These are phyloP conservation scores for Halcyon leucocephala DNA, from an alignment of 2,797 vertebrate species.

Conservation along the genomic window DNA sequence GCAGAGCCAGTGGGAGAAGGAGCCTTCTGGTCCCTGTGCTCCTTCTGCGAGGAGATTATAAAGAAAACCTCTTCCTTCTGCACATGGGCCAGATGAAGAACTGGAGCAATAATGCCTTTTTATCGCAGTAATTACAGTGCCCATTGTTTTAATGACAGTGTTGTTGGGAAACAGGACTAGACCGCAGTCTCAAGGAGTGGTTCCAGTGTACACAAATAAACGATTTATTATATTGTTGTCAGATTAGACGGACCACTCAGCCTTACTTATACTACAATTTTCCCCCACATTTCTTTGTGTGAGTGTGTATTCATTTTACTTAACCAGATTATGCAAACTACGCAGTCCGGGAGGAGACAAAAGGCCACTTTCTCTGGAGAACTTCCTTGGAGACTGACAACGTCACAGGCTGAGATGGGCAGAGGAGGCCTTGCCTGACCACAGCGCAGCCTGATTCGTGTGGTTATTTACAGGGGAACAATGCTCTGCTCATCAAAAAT, in stretches of 20 bases:
- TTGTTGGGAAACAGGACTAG: constrained; percentile 67
- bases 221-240: constrained; percentile 66
- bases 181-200: constrained; percentile 59
- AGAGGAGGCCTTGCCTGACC: background rate
- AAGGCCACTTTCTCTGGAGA: constrained; percentile 37
- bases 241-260: constrained; percentile 64
- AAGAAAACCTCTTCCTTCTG: constrained; percentile 70
- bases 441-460: background rate
- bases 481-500: background rate
- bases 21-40: constrained; percentile 67
- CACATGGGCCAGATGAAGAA: constrained; percentile 65
- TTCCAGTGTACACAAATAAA: constrained; percentile 61
- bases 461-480: background rate
- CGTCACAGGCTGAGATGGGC: background rate
- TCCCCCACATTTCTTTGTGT: constrained; percentile 8
- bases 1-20: constrained; percentile 69
- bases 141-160: constrained; percentile 74
- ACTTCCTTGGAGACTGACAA: constrained; percentile 6
- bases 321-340: constrained; percentile 70
- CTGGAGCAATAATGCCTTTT: constrained; percentile 60
- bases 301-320: constrained; percentile 25
- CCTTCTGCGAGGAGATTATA: constrained; percentile 63
- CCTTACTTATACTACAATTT: constrained; percentile 8
- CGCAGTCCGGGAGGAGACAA: background rate
- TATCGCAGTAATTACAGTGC: constrained; percentile 70